Evolutionary conservation across 2,797 vertebrate species (phyloP).

Genomic region (Darevskia mixta): DNA sequence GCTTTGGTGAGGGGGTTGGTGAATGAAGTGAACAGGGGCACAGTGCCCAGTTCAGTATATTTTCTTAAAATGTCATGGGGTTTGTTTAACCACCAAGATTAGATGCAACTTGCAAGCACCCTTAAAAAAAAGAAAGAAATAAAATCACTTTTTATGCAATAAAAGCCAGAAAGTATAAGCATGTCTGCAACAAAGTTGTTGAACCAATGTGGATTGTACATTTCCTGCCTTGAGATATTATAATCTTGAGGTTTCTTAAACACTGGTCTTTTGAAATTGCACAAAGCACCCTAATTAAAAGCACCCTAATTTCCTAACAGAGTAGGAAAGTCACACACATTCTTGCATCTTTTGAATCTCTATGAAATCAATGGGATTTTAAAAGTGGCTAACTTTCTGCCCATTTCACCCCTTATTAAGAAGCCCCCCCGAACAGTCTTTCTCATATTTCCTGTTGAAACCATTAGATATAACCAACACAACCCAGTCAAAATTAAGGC

Average conservation of each 20-base stretch:
- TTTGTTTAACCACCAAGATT: neutral
- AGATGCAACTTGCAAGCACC: neutral
- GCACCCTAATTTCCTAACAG: neutral
- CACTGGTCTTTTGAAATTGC: conserved; percentile 38
- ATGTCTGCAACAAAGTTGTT: conserved; percentile 8
- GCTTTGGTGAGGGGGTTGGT: no score
- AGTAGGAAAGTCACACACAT: neutral
- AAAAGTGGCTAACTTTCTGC: neutral
- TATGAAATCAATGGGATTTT: neutral
- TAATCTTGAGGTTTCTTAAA: conserved; percentile 45
- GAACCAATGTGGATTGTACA: conserved; percentile 41
- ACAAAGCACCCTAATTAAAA: neutral
- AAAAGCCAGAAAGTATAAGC: conserved; percentile 5
- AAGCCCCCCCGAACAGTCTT: conserved; percentile 70
- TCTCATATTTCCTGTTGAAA: conserved; percentile 78
- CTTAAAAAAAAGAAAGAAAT: neutral
- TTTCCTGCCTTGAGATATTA: conserved; percentile 15
- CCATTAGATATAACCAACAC: conserved; percentile 74
- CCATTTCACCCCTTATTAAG: conserved; percentile 15
- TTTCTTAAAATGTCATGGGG: neutral
- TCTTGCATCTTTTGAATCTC: neutral
- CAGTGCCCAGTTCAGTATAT: neutral
- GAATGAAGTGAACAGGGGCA: no score
- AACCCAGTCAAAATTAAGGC: no score
- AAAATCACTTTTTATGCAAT: neutral